Evolutionary conservation across 2,888 invertebrate species (phyloP).

Genomic region (Sinotaia quadrata): DNA sequence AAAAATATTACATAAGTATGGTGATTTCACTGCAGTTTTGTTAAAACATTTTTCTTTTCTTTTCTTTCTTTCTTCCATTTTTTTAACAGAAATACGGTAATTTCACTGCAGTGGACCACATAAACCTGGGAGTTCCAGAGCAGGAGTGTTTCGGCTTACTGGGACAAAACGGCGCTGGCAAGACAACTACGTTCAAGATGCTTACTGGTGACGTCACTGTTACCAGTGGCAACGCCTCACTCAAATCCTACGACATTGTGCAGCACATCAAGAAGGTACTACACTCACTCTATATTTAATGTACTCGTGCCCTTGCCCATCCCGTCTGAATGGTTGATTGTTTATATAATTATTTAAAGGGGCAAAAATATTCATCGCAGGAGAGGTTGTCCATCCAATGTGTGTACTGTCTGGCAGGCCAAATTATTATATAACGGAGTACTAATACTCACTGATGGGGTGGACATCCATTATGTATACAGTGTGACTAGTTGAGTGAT

Average conservation of each 20-base stretch:
- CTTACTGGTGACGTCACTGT: slow-evolving; percentile 84
- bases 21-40: slow-evolving; percentile 15
- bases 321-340: too few relatives aligned
- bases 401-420: too few relatives aligned
- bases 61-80: not conserved
- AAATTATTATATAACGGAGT: too few relatives aligned
- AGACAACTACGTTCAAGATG: slow-evolving; percentile 80
- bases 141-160: slow-evolving; percentile 87
- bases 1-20: too few relatives aligned
- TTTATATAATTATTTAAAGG: too few relatives aligned
- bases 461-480: too few relatives aligned
- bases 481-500: too few relatives aligned
- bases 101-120: slow-evolving; percentile 65
- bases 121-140: slow-evolving; percentile 78
- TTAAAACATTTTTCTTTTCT: not conserved
- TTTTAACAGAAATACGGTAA: slow-evolving; percentile 79
- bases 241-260: slow-evolving; percentile 75
- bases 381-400: too few relatives aligned
- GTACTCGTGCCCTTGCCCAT: not conserved
- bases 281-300: not conserved
- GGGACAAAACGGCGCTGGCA: slow-evolving; percentile 73
- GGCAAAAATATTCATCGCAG: too few relatives aligned
- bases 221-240: slow-evolving; percentile 81
- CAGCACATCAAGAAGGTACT: slow-evolving; percentile 20
- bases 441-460: too few relatives aligned